Evolutionary conservation across 2,113 vertebrate species (phyloP).

Genomic region (Phalacrocorax brasilianus): DNA sequence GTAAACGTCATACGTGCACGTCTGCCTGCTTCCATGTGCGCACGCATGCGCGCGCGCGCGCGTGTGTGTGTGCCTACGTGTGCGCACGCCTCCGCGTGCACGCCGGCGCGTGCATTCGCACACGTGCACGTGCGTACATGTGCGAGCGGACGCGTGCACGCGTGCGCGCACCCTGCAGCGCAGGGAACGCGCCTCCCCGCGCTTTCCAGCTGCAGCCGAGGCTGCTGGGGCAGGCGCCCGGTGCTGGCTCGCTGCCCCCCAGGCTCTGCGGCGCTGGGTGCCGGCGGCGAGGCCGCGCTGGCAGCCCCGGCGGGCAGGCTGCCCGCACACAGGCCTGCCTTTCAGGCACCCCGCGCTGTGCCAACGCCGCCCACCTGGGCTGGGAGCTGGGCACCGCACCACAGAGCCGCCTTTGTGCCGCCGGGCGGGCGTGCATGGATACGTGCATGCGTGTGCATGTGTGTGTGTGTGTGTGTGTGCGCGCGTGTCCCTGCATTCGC

Average conservation of each 20-base stretch:
- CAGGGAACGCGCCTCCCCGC: fast-evolving
- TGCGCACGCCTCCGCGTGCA: too few species aligned
- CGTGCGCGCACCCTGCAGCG: not conserved
- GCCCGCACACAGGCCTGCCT: not conserved
- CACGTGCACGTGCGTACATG: too few species aligned
- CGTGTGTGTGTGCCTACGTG: fast-evolving
- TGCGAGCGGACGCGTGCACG: fast-evolving
- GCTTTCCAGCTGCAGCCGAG: not conserved
- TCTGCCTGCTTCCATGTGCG: not conserved
- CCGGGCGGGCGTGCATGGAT: fast-evolving
- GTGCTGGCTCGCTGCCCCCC: not conserved
- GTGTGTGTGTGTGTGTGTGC: fast-evolving
- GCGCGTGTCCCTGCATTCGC: fast-evolving
- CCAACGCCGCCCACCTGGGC: not conserved
- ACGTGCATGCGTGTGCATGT: not conserved
- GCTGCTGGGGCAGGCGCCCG: not conserved
- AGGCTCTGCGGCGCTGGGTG: not conserved
- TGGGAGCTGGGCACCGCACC: not conserved
- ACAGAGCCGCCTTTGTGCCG: not conserved
- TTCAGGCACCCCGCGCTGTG: not conserved
- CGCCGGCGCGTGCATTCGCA: too few species aligned
- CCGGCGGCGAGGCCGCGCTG: not conserved
- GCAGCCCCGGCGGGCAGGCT: not conserved
- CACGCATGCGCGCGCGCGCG: fast-evolving
- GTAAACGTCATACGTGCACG: too few species aligned